Percentiles rank a stretch among this genome's conserved stretches.
These are phyloP conservation scores for Hemiscyllium ocellatum DNA, from an alignment of 2,113 vertebrate species.

Conservation along the genomic window DNA sequence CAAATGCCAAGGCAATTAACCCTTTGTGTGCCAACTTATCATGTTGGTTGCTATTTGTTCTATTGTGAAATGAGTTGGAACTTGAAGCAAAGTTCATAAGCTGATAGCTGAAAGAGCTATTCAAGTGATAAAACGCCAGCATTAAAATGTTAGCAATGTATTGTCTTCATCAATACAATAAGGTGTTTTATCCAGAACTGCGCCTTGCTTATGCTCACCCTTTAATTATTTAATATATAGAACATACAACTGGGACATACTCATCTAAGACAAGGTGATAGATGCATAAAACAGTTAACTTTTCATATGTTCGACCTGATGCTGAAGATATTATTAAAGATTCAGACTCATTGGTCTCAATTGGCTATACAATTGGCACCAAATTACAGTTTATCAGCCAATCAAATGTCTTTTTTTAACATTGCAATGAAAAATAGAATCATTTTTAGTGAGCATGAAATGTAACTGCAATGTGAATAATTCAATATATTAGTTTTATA, in stretches of 20 bases:
- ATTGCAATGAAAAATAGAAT: not conserved
- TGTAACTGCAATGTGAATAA: not conserved
- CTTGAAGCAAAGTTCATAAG: not conserved
- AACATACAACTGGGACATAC: not conserved
- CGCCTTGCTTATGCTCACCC: not conserved
- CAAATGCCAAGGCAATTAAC: conserved; percentile 7
- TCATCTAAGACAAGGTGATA: not conserved
- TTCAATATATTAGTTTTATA: not conserved
- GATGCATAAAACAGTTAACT: not conserved
- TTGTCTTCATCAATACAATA: not conserved
- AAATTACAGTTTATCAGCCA: not conserved
- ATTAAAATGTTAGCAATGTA: not conserved
- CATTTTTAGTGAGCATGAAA: not conserved
- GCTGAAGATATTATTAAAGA: not conserved
- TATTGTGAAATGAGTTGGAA: not conserved
- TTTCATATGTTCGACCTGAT: not conserved
- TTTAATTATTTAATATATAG: not conserved
- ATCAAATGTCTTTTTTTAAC: not conserved
- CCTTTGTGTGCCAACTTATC: not conserved
- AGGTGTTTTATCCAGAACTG: not conserved
- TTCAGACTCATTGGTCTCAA: not conserved
- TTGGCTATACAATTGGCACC: not conserved
- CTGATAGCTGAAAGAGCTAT: not conserved
- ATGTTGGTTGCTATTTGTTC: not conserved
- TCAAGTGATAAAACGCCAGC: not conserved